Evolutionary conservation across 2,888 invertebrate genomes (phyloP).

Genomic region (Hetaerina titia): DNA sequence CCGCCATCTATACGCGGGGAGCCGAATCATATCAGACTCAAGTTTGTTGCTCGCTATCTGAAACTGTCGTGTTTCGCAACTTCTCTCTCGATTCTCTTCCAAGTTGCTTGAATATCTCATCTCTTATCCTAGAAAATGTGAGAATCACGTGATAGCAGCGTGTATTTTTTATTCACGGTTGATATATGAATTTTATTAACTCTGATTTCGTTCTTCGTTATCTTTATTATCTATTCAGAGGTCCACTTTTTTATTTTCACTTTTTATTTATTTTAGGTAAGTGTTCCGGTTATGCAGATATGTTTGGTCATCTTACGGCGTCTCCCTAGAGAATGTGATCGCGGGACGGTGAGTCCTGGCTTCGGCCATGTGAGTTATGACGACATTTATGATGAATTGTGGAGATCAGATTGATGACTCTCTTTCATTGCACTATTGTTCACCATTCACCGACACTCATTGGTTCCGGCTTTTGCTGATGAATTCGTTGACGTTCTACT

Average conservation of each 20-base stretch:
- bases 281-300: background rate
- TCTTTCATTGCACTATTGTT: background rate
- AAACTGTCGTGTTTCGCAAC: constrained; percentile 33
- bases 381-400: background rate
- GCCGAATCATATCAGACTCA: constrained; percentile 9
- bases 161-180: background rate
- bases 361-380: background rate
- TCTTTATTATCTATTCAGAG: background rate
- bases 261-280: constrained; percentile 40
- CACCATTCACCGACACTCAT: background rate
- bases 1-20: constrained; percentile 49
- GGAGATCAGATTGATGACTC: background rate
- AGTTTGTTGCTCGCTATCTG: constrained; percentile 13
- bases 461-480: background rate
- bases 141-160: constrained; percentile 29
- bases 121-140: constrained; percentile 46
- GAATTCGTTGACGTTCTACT: background rate
- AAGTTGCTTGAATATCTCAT: constrained; percentile 5
- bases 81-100: background rate
- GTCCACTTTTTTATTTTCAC: background rate
- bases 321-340: background rate
- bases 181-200: constrained; percentile 40
- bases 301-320: background rate
- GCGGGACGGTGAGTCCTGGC: constrained; percentile 23
- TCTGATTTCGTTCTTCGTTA: background rate